Conservation (phyloP, 2,888 invertebrate species). For the Mongoloraphidia duomilia region DNA sequence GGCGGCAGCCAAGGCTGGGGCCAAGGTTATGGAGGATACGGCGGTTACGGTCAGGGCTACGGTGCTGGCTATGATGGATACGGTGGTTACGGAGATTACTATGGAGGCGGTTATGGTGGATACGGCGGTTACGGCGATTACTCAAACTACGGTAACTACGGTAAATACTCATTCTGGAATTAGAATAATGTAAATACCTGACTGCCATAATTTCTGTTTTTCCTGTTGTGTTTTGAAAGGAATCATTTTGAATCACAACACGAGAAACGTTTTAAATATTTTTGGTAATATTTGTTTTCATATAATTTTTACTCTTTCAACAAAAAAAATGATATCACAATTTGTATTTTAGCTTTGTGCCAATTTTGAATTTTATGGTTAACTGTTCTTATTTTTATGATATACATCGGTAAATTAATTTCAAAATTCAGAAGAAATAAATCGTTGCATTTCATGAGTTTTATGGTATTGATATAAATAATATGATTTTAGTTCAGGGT, state of each 20-base stretch:
- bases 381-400: too few species aligned
- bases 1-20: conserved; percentile 49
- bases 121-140: conserved; percentile 64
- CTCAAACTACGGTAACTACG: conserved; percentile 70
- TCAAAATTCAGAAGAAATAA: too few species aligned
- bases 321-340: not conserved
- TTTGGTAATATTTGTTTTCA: not conserved
- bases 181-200: conserved; percentile 5
- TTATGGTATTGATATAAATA: too few species aligned
- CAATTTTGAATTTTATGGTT: too few species aligned
- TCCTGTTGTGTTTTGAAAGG: too few species aligned
- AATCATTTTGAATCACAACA: too few species aligned
- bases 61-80: conserved; percentile 63
- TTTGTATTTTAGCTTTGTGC: too few species aligned
- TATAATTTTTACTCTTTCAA: not conserved
- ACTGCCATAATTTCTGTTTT: not conserved
- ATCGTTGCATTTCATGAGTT: too few species aligned
- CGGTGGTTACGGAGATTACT: conserved; percentile 54
- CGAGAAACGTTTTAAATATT: not conserved
- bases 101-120: conserved; percentile 62
- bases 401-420: too few species aligned
- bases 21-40: conserved; percentile 48
- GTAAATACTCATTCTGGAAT: conserved; percentile 41
- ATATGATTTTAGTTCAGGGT: too few species aligned
- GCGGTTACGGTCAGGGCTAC: conserved; percentile 55